Evolutionary conservation across 2,888 invertebrate genomes (phyloP).

Genomic region (Steromphala cineraria): DNA sequence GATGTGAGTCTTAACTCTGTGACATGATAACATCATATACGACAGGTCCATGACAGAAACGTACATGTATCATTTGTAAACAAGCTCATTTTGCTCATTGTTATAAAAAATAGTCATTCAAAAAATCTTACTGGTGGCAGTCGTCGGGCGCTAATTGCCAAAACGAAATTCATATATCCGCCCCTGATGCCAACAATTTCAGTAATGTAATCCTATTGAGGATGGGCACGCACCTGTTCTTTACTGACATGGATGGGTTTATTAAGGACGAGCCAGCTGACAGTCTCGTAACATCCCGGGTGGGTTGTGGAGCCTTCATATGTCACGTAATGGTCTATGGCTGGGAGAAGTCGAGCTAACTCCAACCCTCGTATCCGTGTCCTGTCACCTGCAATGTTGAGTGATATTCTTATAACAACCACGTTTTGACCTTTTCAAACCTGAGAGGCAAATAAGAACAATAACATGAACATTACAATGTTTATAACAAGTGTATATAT

Average conservation of each 20-base stretch:
- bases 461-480: too few species aligned
- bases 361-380: conserved; percentile 47
- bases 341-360: conserved; percentile 82
- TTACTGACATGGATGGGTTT: conserved; percentile 97
- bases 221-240: conserved; percentile 85
- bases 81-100: too few species aligned
- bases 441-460: too few species aligned
- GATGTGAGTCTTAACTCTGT: too few species aligned
- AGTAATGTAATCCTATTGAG: not conserved
- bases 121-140: too few species aligned
- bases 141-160: not conserved
- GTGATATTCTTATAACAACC: not conserved
- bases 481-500: too few species aligned
- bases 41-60: too few species aligned
- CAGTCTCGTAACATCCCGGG: conserved; percentile 99
- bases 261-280: conserved; percentile 98
- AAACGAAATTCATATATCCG: too few species aligned
- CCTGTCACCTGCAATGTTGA: conserved; percentile 50
- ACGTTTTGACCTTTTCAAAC: too few species aligned
- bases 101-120: too few species aligned
- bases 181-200: not conserved
- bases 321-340: conserved; percentile 94
- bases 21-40: too few species aligned
- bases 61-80: too few species aligned
- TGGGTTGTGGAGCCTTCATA: conserved; percentile 98